Base-by-base conservation (phyloP, 2,113 vertebrate genomes). In the Amphiprion ocellaris region DNA sequence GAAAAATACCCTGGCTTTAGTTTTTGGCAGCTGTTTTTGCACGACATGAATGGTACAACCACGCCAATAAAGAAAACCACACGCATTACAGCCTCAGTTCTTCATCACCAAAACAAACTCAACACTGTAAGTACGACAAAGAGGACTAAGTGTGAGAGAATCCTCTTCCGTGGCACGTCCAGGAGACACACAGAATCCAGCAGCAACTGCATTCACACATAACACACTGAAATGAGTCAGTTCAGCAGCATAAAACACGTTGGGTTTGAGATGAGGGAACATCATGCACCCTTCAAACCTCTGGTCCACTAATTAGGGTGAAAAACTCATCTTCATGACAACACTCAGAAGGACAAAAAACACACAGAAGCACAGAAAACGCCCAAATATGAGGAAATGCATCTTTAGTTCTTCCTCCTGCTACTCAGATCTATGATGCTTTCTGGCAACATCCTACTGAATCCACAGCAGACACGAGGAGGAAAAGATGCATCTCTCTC, bases 401-500 rank as follows among this genome's bases (percentile, higher is more conserved):
- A 73, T 14, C 33, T 37, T 37, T 37, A 0, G 60, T 16, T 39
- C 8, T 2, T 68, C 23, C 0, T 33, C 4, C 11, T 28, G 53
- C 54, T 24, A 37, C 54, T 44, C 49, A 37, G 26, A 46, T 17
- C 15, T 12, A 21, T n/a, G 10, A 53, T 0, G 8, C 3, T 60
- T 49, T 65, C 5, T 17, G 23, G n/a, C 28, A 37, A 55, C 26
- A 76, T 14, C 24, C 30, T 2, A 2, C 46, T 39, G 39, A 56
- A 21, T 24, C 67, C 39, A 50, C 55, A 49, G 46, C 24, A 67
- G 58, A 23, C 1, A 17, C 0, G 21, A 50, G 28, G 23, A 52
- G 46, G 37, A 66, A 67, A 70, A 60, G 21, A 74, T 63, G 83
- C 81, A 78, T 75, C 87, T 39, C 10, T 30, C 17, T 74, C 74